Conservation (phyloP, 2,888 invertebrate genomes). For the Cerceris ruficornis region DNA sequence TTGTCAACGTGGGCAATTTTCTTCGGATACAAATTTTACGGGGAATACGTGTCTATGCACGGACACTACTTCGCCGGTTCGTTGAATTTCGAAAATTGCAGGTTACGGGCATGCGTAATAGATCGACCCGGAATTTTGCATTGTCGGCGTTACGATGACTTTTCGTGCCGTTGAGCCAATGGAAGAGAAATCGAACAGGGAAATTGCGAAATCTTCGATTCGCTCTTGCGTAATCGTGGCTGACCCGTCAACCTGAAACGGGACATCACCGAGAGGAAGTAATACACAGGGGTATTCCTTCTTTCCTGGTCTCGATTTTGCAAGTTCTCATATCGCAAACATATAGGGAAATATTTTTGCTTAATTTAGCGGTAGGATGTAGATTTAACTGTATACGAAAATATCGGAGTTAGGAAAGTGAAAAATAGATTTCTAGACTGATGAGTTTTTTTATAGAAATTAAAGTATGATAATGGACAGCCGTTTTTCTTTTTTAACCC, state of each 20-base stretch:
- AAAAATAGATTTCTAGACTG: too few species aligned
- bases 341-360: too few species aligned
- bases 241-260: neutral
- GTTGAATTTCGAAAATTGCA: neutral
- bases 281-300: neutral
- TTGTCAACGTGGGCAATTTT: neutral
- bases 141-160: neutral
- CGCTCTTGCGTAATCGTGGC: conserved; percentile 8
- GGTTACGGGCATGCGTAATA: neutral
- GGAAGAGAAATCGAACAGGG: conserved; percentile 36
- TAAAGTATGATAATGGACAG: too few species aligned
- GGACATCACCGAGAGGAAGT: neutral
- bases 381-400: too few species aligned
- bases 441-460: too few species aligned
- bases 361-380: too few species aligned
- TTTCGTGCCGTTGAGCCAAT: neutral
- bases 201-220: conserved; percentile 31
- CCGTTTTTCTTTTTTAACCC: too few species aligned
- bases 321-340: too few species aligned
- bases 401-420: too few species aligned
- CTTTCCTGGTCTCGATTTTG: too few species aligned
- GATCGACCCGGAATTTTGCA: neutral
- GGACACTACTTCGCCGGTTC: neutral
- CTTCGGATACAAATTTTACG: neutral
- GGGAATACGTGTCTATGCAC: too few species aligned